Evolutionary conservation across 2,888 invertebrate species (phyloP), one percentile per base, ranked within the genome.

Genomic region (Drosophila gaucha): DNA sequence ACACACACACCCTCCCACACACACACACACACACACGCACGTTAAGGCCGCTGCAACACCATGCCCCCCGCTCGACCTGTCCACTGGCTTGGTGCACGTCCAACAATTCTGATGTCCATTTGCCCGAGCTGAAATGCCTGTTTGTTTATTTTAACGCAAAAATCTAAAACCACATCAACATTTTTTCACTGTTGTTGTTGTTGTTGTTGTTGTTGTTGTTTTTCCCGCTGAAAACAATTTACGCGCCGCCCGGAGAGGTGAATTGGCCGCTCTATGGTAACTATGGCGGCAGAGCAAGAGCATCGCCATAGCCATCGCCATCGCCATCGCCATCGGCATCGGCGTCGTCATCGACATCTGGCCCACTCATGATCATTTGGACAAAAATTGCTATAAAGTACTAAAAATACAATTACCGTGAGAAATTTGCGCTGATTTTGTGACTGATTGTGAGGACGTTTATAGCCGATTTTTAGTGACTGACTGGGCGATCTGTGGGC

Each of bases 391-490:
- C 89, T 90, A 89, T 87, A 90, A 88, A 86, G 84, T 86, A 90
- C 90, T 90, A 90, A 89, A 90, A 90, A 90, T 90, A 90, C 83
- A 87, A 87, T 87, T 87, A 87, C 88, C 85, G 89, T 88, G 86
- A 80, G 78, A 85, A 75, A 77, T 79, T 87, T 72, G 75, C 79
- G 77, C 82, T 86, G 88, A 86, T 82, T 88, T 88, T 86, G 80
- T 86, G 88, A 88, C 88, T 86, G 86, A 86, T 88, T 87, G 87
- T 86, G 83, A 85, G 73, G 74, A 83, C 75, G 78, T 86, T 87
- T 88, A 88, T 88, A 88, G 88, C 77, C 85, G 88, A 80, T 88
- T 85, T 87, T 75, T 83, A 87, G 86, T 87, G 83, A 83, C 80
- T 82, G 73, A 75, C 30, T 31, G 31, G 43, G 16, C 28, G 43